These are phyloP conservation scores for Catostylus mosaicus DNA, from an alignment of 30 jellyfish, hydroid and myxozoan genomes.

Conservation along the genomic window DNA sequence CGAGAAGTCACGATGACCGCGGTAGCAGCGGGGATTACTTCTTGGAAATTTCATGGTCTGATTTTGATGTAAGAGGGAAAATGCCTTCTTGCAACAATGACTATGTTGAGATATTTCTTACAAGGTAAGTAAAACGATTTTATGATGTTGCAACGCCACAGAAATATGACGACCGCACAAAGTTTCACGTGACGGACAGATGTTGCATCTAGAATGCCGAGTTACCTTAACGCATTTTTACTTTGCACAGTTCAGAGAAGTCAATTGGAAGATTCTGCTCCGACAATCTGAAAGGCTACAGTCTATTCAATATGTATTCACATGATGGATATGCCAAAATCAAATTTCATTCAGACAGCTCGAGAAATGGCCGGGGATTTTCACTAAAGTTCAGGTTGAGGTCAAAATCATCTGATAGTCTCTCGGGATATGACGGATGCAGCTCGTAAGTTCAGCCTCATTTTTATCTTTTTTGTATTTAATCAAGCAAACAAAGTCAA, in stretches of 20 bases:
- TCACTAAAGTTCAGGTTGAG: not conserved
- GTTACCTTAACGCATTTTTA: no score
- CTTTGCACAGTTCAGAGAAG: constrained; percentile 12
- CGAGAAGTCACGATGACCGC: no score
- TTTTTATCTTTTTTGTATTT: no score
- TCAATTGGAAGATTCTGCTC: constrained; percentile 54
- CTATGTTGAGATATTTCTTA: constrained; percentile 34
- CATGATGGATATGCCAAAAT: constrained; percentile 54
- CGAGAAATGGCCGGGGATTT: constrained; percentile 27
- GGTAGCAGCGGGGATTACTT: not conserved
- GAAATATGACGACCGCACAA: no score
- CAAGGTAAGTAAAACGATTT: constrained; percentile 31
- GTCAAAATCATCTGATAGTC: not conserved
- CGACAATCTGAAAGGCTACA: constrained; percentile 8
- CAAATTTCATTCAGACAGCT: constrained; percentile 40
- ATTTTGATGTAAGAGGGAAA: constrained; percentile 34
- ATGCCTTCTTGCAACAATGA: constrained; percentile 37
- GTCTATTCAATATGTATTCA: constrained; percentile 42
- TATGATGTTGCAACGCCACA: no score
- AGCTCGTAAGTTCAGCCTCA: constrained; percentile 10
- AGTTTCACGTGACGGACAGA: no score
- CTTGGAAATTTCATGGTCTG: constrained; percentile 35
- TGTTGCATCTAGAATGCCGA: no score
- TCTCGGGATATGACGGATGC: not conserved
- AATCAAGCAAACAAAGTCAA: no score